phyloP scores from a whole-genome alignment of 2,888 invertebrate species.

The Scaptomyza cyrtandrae region DNA sequence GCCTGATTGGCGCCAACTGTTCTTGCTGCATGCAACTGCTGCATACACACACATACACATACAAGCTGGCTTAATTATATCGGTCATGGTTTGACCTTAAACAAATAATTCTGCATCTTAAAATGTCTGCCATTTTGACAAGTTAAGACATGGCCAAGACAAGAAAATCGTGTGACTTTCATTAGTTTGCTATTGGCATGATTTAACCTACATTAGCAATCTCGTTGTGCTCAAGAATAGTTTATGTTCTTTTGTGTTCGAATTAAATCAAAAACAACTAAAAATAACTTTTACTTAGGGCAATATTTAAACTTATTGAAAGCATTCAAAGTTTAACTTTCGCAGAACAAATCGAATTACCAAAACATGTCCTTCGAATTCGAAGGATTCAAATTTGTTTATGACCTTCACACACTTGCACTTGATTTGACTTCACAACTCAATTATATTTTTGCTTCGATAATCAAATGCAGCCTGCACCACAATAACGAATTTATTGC shows the following conservation, averaged over 20 bases:
- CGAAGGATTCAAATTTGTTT: background rate
- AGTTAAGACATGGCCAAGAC: background rate
- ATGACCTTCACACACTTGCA: background rate
- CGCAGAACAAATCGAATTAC: background rate
- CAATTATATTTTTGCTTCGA: background rate
- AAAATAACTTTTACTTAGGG: too few relatives aligned
- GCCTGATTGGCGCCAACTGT: constrained; percentile 21
- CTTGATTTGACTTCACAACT: background rate
- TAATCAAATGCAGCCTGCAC: background rate
- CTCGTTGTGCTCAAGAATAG: background rate
- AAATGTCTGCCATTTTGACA: background rate
- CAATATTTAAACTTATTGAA: too few relatives aligned
- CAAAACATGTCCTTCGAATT: background rate
- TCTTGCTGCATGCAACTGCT: background rate
- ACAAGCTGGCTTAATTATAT: background rate
- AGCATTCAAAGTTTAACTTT: too few relatives aligned
- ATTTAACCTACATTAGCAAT: background rate
- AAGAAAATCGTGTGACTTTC: background rate
- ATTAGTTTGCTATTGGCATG: background rate
- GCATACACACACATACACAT: background rate
- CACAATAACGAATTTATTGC: background rate
- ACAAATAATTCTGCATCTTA: background rate
- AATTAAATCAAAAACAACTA: too few relatives aligned
- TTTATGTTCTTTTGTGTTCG: background rate
- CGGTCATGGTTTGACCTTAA: background rate